phyloP scores from a whole-genome alignment of 2,888 invertebrate species.

The Tachina fera region DNA sequence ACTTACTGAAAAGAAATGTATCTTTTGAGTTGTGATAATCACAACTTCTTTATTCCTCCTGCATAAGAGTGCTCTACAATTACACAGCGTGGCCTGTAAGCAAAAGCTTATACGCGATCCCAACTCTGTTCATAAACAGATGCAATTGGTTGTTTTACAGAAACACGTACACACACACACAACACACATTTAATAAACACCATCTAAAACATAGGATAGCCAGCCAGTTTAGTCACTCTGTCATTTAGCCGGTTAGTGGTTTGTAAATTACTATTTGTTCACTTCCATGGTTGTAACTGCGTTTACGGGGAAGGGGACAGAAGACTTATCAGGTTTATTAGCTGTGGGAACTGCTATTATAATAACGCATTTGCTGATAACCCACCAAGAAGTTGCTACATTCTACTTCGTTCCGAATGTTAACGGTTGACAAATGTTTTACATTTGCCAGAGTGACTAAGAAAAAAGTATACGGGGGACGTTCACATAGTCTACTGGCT shows the following conservation, averaged over 20 bases:
- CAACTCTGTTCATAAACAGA: not conserved
- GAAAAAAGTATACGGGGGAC: not conserved
- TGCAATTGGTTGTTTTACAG: not conserved
- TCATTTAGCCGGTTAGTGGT: slow-evolving; percentile 21
- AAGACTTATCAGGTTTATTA: slow-evolving; percentile 60
- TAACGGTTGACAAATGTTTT: slow-evolving; percentile 22
- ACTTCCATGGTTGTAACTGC: slow-evolving; percentile 28
- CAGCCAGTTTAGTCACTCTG: slow-evolving; percentile 8
- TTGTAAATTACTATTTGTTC: slow-evolving; percentile 48
- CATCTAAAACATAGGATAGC: slow-evolving; percentile 43
- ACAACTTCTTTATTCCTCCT: no score
- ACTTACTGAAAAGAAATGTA: no score
- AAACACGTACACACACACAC: slow-evolving; percentile 9
- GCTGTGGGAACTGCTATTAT: slow-evolving; percentile 68
- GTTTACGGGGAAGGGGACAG: not conserved
- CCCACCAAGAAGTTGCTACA: slow-evolving; percentile 51
- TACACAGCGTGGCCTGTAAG: not conserved
- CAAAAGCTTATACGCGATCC: not conserved
- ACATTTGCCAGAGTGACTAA: slow-evolving; percentile 21
- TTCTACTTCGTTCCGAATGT: slow-evolving; percentile 10
- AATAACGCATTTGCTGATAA: slow-evolving; percentile 57
- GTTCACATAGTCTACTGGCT: no score
- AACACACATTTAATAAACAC: slow-evolving; percentile 55
- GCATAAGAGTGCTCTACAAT: no score
- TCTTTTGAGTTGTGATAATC: no score